Evolutionary conservation across 2,797 vertebrate genomes (phyloP), one percentile per base, ranked within the genome.

Genomic region (Macrochelys suwanniensis): DNA sequence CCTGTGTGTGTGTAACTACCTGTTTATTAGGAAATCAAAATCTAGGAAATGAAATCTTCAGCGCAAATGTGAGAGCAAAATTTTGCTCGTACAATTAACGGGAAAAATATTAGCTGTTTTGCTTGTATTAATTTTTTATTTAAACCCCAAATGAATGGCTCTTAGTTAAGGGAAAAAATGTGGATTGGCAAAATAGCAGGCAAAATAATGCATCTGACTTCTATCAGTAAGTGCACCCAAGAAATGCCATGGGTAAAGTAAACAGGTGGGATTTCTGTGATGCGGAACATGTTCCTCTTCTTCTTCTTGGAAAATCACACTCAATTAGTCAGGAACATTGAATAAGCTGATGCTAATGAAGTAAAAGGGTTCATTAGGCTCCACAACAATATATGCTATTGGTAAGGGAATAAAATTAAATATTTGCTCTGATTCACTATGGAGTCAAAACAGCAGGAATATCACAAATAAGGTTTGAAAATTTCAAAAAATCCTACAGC

Each of bases 271-370:
- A 83, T 89, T 68, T 88, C 87, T 61, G 74, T 87, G 82, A 53
- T 87, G 94, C 80, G 83, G 93, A 98, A 94, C 92, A 84, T 87
- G 90, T 90, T 95, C 95, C 97, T 95, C 96, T 91, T 95, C 97
- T 98, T 97, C 94, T 98, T 97, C 96, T 97, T 95, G 94, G 97
- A 97, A 98, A 98, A 97, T 86, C 88, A 89, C 90, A 94, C 94
- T 93, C 96, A 93, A 68, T 97, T 96, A 97, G 96, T 84, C 7
- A 0, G 25, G 97, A 96, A 97, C 96, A 95, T 93, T 90, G 89
- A 93, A 92, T 95, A 96, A 97, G 90, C 93, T 65, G 85, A 80
- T 92, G 95, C 93, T 96, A 96, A 97, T 94, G 94, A 95, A 96
- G 94, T 97, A 93, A 97, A 96, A 95, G 90, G 93, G 56, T 96